These are phyloP conservation scores for Polydrusus cervinus DNA, from an alignment of 2,888 invertebrate genomes.

Conservation along the genomic window DNA sequence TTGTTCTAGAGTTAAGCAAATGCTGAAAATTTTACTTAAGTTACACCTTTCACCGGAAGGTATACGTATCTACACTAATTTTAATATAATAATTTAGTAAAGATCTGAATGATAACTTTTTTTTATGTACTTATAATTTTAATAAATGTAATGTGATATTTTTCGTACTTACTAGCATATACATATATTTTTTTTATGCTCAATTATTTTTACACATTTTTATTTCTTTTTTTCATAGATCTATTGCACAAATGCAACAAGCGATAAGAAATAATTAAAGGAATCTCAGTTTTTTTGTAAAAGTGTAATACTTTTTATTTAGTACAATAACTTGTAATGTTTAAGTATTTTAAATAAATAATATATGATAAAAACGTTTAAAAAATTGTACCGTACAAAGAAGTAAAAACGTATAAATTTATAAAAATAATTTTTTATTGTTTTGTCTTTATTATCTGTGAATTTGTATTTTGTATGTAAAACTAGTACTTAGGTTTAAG, in stretches of 20 bases:
- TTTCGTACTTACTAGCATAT: conserved; percentile 11
- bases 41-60: no score
- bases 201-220: conserved; percentile 18
- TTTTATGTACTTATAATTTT: conserved; percentile 6
- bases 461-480: background rate
- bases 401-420: conserved; percentile 8
- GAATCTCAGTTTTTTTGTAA: conserved; percentile 19
- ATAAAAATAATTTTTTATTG: background rate
- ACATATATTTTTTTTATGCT: conserved; percentile 16
- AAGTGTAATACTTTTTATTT: conserved; percentile 7
- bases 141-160: conserved; percentile 25
- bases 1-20: no score
- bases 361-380: background rate
- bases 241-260: conserved; percentile 22
- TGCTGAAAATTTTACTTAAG: no score
- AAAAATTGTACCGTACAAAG: conserved; percentile 20
- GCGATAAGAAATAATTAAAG: conserved; percentile 11
- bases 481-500: background rate
- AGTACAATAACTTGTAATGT: conserved; percentile 16
- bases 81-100: background rate
- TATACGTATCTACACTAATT: background rate
- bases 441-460: background rate
- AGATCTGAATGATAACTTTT: background rate
- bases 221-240: conserved; percentile 2
- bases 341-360: conserved; percentile 4